A percentile compares a stretch with the other conserved stretches of the same genome.
Evolutionary conservation across 2,797 vertebrate species (phyloP).

Genomic region (Gadopsis marmoratus): DNA sequence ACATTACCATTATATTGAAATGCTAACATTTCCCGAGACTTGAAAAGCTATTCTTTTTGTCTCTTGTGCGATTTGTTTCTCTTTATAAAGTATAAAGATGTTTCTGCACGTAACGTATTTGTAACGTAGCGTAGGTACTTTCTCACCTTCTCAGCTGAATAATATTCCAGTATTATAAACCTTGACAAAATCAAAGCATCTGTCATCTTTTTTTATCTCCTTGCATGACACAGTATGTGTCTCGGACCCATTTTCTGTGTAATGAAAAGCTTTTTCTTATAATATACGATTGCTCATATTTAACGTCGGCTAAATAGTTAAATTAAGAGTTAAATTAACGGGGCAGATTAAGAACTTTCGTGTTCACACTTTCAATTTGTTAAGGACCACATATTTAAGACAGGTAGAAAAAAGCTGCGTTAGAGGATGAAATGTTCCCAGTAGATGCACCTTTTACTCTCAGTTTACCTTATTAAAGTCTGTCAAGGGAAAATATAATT

Average conservation of each 20-base stretch:
- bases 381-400: not conserved
- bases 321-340: not conserved
- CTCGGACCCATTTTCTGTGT: not conserved
- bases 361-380: not conserved
- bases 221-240: not conserved
- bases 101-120: not conserved
- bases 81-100: too few relatives aligned
- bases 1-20: not conserved
- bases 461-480: constrained; percentile 11
- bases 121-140: not conserved
- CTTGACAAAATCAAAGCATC: not conserved
- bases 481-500: not conserved
- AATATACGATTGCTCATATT: too few relatives aligned
- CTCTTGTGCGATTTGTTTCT: not conserved
- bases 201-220: not conserved
- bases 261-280: not conserved
- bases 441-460: not conserved
- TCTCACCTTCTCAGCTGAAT: not conserved
- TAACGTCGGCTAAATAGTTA: not conserved
- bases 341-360: not conserved
- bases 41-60: not conserved
- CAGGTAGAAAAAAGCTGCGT: not conserved
- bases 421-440: not conserved
- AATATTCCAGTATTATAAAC: not conserved
- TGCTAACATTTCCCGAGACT: not conserved